A percentile compares a stretch with the other conserved stretches of the same genome.
phyloP scores from a whole-genome alignment of 2,888 invertebrate species.

The Pseudolycoriella hygida region DNA sequence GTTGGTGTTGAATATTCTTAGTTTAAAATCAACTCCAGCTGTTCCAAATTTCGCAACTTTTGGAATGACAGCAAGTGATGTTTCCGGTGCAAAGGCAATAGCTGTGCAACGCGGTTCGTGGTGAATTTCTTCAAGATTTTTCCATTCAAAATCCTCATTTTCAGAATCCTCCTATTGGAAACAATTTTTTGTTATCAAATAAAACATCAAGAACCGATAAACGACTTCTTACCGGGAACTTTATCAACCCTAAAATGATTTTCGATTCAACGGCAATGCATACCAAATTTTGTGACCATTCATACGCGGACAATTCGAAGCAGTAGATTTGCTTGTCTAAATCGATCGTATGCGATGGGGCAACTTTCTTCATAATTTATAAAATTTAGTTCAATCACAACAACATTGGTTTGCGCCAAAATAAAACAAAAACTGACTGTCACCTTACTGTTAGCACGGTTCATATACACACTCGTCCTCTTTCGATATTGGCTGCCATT shows the following conservation, averaged over 20 bases:
- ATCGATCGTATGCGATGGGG: constrained; percentile 26
- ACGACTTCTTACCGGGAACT: constrained; percentile 37
- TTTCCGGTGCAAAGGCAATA: constrained; percentile 42
- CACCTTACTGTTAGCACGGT: too few species aligned
- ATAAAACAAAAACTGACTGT: too few species aligned
- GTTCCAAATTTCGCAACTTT: constrained; percentile 29
- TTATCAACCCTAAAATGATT: constrained; percentile 35
- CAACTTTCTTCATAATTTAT: constrained; percentile 3
- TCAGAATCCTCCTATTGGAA: too few species aligned
- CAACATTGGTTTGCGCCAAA: too few species aligned
- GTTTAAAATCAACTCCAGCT: constrained; percentile 37
- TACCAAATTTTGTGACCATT: constrained; percentile 44
- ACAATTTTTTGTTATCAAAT: too few species aligned
- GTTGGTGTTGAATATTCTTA: constrained; percentile 37
- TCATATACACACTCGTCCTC: too few species aligned
- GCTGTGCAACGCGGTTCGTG: constrained; percentile 36
- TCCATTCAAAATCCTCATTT: constrained; percentile 36
- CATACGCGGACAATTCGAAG: constrained; percentile 41
- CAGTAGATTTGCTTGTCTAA: constrained; percentile 36
- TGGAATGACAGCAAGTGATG: constrained; percentile 38
- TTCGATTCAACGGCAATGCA: constrained; percentile 39
- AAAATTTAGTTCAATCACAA: too few species aligned
- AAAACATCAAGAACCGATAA: not conserved
- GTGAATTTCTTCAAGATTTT: constrained; percentile 35
- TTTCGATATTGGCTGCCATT: too few species aligned